A percentile compares a stretch with the other conserved stretches of the same genome.
These are phyloP conservation scores for Papilio polytes DNA, from an alignment of 1,140 invertebrate species.

Conservation along the genomic window DNA sequence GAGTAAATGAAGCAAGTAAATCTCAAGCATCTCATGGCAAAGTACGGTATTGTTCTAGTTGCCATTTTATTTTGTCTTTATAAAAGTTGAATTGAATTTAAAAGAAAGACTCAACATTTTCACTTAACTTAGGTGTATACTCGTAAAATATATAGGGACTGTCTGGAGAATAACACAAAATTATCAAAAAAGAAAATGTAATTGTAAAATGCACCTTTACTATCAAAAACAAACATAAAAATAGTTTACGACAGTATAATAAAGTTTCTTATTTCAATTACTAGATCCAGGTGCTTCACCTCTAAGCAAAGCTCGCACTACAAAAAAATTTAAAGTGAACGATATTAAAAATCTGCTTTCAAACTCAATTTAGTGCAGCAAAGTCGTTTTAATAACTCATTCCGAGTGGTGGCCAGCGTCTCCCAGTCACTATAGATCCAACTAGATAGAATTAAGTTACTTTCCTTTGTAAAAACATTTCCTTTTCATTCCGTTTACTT, in stretches of 20 bases:
- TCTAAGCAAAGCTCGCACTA: not conserved
- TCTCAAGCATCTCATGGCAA: not conserved
- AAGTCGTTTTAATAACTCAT: conserved; percentile 15
- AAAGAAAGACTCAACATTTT: not conserved
- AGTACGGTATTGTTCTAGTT: not conserved
- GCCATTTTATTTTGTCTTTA: no score
- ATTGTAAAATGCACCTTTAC: not conserved
- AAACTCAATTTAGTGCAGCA: conserved; percentile 13
- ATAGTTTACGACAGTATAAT: not conserved
- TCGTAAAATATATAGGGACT: not conserved
- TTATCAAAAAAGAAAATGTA: not conserved
- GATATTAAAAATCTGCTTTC: conserved; percentile 13
- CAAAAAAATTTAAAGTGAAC: not conserved
- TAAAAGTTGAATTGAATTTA: no score
- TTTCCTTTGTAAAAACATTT: conserved; percentile 8
- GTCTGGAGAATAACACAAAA: not conserved
- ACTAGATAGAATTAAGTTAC: not conserved
- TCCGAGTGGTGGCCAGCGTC: not conserved
- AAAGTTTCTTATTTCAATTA: conserved; percentile 7
- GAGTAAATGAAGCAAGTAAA: no score
- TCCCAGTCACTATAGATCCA: not conserved
- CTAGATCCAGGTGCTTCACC: not conserved
- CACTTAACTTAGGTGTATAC: not conserved
- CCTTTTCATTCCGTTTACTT: not conserved
- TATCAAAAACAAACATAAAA: not conserved